Base-by-base conservation (phyloP, 2,797 vertebrate genomes). In the Harpagifer antarcticus region DNA sequence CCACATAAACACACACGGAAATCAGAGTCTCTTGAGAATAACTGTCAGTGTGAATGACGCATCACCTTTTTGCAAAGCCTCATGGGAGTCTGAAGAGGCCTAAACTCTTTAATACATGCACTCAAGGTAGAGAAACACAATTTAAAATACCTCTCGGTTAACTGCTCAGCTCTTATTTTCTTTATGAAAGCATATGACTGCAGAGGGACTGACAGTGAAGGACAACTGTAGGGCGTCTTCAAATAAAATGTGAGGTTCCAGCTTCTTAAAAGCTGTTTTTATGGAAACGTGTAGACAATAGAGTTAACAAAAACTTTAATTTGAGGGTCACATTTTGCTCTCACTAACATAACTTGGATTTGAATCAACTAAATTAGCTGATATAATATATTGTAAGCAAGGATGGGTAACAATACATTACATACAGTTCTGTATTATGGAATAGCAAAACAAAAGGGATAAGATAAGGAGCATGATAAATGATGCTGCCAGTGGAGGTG, bases 31-130 rank as follows among this genome's bases (percentile, higher is more conserved):
- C 71, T 52, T 67, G 61, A 70, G 59, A 59, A 48, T 79, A 76
- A 40, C 73, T 72, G 71, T 78, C 83, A 54, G 16, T 17, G 45
- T 61, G 62, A 77, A 72, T 82, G 79, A 76, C 56, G 6, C 49
- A 70, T 74, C 57, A 40, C 64, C 60, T 81, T 33, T 44, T 63
- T 76, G 68, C 74, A 72, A 63, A 75, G 63, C 62, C 81, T 76
- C 66, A 52, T 58, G 81, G 73, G 88, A 84, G 53, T 75, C 73
- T 75, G 55, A 57, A 15, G 43, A 73, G 62, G 76, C 58, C 31
- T 3, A 0, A 31, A 43, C 44, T 27, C 23, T 31, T 9, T 55
- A 10, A 7, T 15, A 27, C 45, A 68, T 52, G 37, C 49, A 71
- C 49, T 71, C 3, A 56, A 42, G 31, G 45, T 37, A 54, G 15